Percentiles rank a stretch among this genome's conserved stretches.
phyloP scores from a whole-genome alignment of 1,140 invertebrate species.

The Manduca sexta region DNA sequence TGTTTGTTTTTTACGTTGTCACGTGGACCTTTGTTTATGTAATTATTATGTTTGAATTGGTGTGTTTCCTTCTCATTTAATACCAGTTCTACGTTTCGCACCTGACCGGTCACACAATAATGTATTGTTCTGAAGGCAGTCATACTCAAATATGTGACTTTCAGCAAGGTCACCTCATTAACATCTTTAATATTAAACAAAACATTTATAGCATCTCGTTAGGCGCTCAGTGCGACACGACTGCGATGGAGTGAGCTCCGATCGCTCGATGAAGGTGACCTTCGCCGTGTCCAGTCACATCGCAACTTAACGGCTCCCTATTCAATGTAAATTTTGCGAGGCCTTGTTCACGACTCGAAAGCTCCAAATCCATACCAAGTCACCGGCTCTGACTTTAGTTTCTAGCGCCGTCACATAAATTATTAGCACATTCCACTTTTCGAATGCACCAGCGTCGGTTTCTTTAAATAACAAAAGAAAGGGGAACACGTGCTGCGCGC shows the following conservation, averaged over 20 bases:
- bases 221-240: background rate
- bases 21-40: background rate
- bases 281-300: constrained; percentile 43
- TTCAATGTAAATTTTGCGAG: constrained; percentile 64
- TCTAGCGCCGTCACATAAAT: constrained; percentile 11
- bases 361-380: constrained; percentile 24
- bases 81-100: background rate
- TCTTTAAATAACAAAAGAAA: constrained; percentile 56
- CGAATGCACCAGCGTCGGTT: constrained; percentile 16
- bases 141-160: background rate
- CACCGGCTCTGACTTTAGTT: constrained; percentile 3
- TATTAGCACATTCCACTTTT: constrained; percentile 18
- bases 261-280: constrained; percentile 61
- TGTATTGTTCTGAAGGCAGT: background rate
- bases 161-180: constrained; percentile 8
- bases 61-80: constrained; percentile 2
- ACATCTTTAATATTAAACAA: constrained; percentile 5
- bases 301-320: constrained; percentile 53
- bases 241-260: constrained; percentile 11
- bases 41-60: background rate
- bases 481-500: constrained; percentile 48
- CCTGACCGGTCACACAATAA: background rate
- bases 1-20: constrained; percentile 1
- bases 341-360: constrained; percentile 35
- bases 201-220: background rate